These are phyloP conservation scores for Vipera ursinii DNA, from an alignment of 2,797 vertebrate species.

Conservation along the genomic window DNA sequence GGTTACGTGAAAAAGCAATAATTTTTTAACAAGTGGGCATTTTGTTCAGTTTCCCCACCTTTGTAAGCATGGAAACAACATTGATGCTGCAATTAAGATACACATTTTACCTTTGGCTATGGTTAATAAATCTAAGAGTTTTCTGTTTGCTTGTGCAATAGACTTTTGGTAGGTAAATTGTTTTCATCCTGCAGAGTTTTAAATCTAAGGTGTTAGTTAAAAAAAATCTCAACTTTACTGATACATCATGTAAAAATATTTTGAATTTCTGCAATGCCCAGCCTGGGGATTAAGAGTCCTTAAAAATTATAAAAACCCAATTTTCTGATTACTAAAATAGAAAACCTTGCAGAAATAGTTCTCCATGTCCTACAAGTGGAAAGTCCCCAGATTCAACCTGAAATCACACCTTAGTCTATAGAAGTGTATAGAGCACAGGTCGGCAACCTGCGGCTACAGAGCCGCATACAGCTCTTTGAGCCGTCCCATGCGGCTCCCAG, in stretches of 20 bases:
- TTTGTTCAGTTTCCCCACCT: neutral
- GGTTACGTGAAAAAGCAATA: neutral
- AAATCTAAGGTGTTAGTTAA: neutral
- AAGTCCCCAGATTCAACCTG: neutral
- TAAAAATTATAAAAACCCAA: neutral
- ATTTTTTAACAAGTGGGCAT: neutral
- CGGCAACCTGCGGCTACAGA: no score
- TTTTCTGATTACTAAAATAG: neutral
- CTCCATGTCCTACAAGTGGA: neutral
- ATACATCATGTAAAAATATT: neutral
- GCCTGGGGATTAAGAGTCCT: neutral
- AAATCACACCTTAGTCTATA: neutral
- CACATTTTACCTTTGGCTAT: neutral
- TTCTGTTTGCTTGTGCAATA: neutral
- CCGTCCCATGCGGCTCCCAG: no score
- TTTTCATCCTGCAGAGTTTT: neutral
- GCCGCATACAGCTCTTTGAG: no score
- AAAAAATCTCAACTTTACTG: neutral
- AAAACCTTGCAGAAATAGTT: neutral
- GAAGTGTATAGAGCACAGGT: neutral
- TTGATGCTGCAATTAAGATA: neutral
- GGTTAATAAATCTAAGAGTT: neutral
- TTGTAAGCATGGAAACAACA: neutral
- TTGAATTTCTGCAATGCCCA: neutral
- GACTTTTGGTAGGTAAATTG: neutral